These are phyloP conservation scores for Ormyrus labotus DNA, from an alignment of 2,888 invertebrate genomes.

Conservation along the genomic window DNA sequence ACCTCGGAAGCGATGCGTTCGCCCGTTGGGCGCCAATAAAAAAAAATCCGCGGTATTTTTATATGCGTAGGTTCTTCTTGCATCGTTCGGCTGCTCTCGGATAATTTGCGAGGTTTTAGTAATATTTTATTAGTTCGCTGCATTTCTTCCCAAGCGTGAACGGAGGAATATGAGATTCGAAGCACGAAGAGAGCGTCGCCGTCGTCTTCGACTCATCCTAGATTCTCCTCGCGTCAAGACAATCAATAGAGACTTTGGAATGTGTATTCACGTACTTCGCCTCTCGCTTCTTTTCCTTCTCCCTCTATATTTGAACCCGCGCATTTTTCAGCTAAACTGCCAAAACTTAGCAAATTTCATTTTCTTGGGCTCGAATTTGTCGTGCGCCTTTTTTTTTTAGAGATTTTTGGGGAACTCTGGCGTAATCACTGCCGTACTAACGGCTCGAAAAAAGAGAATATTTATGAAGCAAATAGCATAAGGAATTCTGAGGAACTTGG, in stretches of 20 bases:
- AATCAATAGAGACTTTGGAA: conserved; percentile 66
- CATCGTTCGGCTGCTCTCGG: background rate
- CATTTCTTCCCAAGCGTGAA: background rate
- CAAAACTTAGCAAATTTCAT: conserved; percentile 15
- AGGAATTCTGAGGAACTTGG: no score
- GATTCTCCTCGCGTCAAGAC: conserved; percentile 66
- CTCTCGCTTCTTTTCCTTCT: background rate
- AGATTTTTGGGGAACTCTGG: no score
- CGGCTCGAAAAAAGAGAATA: no score
- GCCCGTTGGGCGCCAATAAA: no score
- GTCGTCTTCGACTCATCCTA: conserved; percentile 39
- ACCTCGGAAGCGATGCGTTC: no score
- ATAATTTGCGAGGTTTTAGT: background rate
- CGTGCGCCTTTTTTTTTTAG: no score
- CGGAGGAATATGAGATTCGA: conserved; percentile 10
- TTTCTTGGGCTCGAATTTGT: background rate
- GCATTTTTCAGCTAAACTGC: background rate
- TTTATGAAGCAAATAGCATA: no score
- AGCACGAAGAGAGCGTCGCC: no score
- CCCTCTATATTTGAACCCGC: background rate
- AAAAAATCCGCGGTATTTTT: background rate
- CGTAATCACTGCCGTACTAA: no score
- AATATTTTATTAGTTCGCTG: conserved; percentile 23
- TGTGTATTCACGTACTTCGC: conserved; percentile 63
- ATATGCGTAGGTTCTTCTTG: conserved; percentile 2